Evolutionary conservation across 2,888 invertebrate species (phyloP), one percentile per base, ranked within the genome.

Genomic region (Syrphus vitripennis): DNA sequence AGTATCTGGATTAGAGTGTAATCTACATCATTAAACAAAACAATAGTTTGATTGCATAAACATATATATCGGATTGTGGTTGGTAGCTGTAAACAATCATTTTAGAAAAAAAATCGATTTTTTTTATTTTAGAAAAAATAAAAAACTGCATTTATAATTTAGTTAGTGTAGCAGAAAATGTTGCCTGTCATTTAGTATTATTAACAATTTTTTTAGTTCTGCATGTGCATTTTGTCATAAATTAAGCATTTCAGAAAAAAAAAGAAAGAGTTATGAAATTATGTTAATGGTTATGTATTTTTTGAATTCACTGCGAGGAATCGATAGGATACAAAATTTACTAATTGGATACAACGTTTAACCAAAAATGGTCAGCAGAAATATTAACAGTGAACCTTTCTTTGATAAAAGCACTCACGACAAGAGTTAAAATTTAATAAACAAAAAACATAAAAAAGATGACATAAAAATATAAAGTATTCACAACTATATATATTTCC

Each of bases 41-140:
- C 14, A 34, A 59, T 12, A 57, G 50, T 55, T 71, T 67, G 57
- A 80, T 75, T 59, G 75, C 76, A 71, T 80, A 72, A 19, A 65
- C 6, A 57, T 31, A 84, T 72, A 57, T 31, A 84, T 72, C 59
- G 84, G 84, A 84, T 71, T 84, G 84, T 81, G 84, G 84, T 84
- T 81, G 81, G 84, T 84, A 81, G 81, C 84, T 61, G 84, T 84
- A 71, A 78, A 71, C n/a, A 61, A 31, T 78, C 67, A 78, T 83
- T 69, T 69, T 77, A 69, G 45, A 65, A 21, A 42, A 31, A 40
- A 34, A 55, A n/a, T n/a, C 3, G 37, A 61, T 63, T 31, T 50
- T 61, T 53, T 24, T 78, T 40, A 67, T 42, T 31, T 29, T 77
- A 37, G 59, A 57, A 59, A 79, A 34, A 57, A n/a, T n/a, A 40